phyloP scores from a whole-genome alignment of 2,888 invertebrate genomes.

The Stenichneumon culpator region DNA sequence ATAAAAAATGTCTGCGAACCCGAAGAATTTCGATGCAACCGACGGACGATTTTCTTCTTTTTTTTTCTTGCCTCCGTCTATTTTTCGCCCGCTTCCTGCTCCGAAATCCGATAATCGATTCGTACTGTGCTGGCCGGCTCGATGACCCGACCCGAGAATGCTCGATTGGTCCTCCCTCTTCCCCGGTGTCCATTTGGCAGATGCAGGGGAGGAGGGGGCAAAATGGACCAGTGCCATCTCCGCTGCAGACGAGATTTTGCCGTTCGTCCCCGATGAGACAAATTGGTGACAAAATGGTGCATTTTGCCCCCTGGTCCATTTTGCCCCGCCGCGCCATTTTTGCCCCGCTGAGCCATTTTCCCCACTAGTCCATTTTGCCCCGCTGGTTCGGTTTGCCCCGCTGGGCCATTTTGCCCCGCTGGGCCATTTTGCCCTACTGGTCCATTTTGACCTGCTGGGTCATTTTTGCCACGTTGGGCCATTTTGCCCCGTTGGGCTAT shows the following conservation, averaged over 20 bases:
- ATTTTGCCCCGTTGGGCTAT: no score
- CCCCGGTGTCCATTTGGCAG: background rate
- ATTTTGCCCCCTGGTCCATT: no score
- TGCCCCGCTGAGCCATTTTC: no score
- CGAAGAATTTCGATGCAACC: slow-evolving; percentile 39
- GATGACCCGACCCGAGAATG: slow-evolving; percentile 46
- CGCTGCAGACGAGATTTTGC: no score
- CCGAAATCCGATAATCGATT: slow-evolving; percentile 76
- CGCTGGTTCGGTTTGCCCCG: no score
- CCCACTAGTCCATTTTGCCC: no score
- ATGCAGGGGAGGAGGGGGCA: background rate
- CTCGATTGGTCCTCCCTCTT: background rate
- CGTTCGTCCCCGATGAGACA: no score
- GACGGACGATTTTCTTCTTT: slow-evolving; percentile 27
- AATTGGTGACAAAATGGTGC: no score
- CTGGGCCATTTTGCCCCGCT: background rate
- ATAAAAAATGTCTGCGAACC: background rate
- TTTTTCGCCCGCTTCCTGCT: background rate
- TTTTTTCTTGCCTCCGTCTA: slow-evolving; percentile 62
- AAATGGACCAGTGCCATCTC: no score
- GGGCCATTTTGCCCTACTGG: no score
- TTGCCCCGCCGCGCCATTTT: background rate
- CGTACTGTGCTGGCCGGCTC: slow-evolving; percentile 40
- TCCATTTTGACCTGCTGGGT: background rate
- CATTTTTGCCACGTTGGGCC: no score